Percentiles rank a stretch among this genome's conserved stretches.
phyloP scores from a whole-genome alignment of 2,888 invertebrate genomes.

The Gymnoscelis rufifasciata region DNA sequence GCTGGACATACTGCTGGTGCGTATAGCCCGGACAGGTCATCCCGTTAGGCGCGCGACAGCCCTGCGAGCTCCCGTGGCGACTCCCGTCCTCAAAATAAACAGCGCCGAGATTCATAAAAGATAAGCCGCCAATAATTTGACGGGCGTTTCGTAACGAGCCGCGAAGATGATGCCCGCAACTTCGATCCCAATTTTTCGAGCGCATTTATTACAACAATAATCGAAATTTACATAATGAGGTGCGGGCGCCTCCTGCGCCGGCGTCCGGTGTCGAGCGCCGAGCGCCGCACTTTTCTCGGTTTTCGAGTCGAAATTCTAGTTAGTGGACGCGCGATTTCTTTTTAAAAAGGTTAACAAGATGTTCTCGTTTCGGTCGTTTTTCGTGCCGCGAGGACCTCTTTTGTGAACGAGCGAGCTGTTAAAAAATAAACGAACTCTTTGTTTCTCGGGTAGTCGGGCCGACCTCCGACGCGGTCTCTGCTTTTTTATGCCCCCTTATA shows the following conservation, averaged over 20 bases:
- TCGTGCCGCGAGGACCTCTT: constrained; percentile 73
- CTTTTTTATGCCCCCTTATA: constrained; percentile 78
- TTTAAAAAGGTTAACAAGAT: constrained; percentile 78
- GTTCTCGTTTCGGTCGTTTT: constrained; percentile 75
- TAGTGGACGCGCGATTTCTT: constrained; percentile 74
- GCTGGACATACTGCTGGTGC: constrained; percentile 52
- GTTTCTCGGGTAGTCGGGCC: constrained; percentile 78
- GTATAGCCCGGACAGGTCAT: constrained; percentile 48
- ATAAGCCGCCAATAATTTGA: constrained; percentile 52
- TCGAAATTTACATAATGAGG: constrained; percentile 72
- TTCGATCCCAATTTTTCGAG: constrained; percentile 45
- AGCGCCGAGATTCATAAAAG: constrained; percentile 40
- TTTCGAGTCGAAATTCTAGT: constrained; percentile 77
- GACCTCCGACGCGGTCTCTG: constrained; percentile 77
- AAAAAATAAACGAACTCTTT: constrained; percentile 79
- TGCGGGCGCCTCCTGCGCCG: constrained; percentile 57
- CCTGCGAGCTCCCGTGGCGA: constrained; percentile 30
- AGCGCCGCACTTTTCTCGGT: constrained; percentile 67
- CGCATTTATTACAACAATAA: constrained; percentile 55
- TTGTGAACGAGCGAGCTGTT: constrained; percentile 78
- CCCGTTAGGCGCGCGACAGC: constrained; percentile 47
- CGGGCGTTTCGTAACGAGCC: constrained; percentile 49
- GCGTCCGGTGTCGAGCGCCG: constrained; percentile 53
- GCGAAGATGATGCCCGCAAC: constrained; percentile 48
- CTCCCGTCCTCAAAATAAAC: constrained; percentile 34